Evolutionary conservation across 2,888 invertebrate species (phyloP).

Genomic region (Drosophila bunnanda): DNA sequence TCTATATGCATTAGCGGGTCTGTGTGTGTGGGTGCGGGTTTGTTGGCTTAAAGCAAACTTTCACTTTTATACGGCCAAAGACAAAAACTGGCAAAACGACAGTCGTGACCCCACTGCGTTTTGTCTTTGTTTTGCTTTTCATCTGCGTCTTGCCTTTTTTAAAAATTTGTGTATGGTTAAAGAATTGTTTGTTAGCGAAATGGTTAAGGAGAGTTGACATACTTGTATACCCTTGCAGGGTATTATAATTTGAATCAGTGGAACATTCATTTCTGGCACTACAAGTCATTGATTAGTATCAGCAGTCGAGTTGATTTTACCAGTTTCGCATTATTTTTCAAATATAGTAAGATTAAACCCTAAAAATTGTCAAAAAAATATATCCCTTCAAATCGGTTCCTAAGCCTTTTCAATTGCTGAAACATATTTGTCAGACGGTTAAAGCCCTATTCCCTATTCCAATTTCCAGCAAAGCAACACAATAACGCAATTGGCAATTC

Average conservation of each 20-base stretch:
- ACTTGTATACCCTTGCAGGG: no score
- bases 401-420: no score
- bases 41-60: constrained; percentile 69
- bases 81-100: constrained; percentile 72
- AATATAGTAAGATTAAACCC: no score
- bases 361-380: no score
- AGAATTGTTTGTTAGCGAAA: not conserved
- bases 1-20: constrained; percentile 28
- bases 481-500: not conserved
- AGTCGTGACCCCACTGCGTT: constrained; percentile 48
- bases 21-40: constrained; percentile 25
- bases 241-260: no score
- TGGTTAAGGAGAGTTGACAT: no score
- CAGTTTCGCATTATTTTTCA: no score
- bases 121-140: constrained; percentile 1
- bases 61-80: constrained; percentile 66
- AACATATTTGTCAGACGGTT: no score
- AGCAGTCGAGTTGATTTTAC: no score
- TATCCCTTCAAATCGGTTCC: no score
- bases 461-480: constrained; percentile 33
- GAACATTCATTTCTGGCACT: no score
- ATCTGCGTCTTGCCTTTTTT: not conserved
- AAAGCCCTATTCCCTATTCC: constrained; percentile 22
- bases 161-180: not conserved
- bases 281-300: no score